Base-by-base conservation (phyloP, 1,140 invertebrate species). In the Centruroides sculpturatus region DNA sequence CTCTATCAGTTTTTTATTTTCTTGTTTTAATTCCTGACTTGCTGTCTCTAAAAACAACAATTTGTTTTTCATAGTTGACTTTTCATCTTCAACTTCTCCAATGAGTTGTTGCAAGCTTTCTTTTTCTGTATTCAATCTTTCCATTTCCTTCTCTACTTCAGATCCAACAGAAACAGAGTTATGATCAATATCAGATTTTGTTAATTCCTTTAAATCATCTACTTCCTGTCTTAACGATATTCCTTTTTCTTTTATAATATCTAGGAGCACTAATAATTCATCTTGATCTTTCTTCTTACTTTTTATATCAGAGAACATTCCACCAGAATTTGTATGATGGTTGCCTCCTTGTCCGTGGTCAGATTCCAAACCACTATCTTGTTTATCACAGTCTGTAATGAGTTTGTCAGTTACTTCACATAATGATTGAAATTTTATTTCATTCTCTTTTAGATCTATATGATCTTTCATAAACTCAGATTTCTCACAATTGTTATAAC, bases 331-430 rank as follows among this genome's bases (percentile, higher is more conserved):
- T 8, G 41, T 41, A 6, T 41, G 41, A 8, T 6, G 41, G 8
- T 41, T 41, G 41, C 5, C 41, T 11, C 56, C 52, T 48, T 63
- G 57, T 47, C 62, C 55, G 48, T 58, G 59, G 23, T 63, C 62
- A 4, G 62, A 63, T 53, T 63, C 62, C 41, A 63, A 59, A 3
- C 62, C 62, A 57, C 62, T 63, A 47, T 63, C 62, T 54, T 63
- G 62, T 50, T 63, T 63, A 57, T 63, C 62, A 50, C 57, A 59
- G 46, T 63, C 62, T 53, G 57, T 57, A 23, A 41, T 41, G 0
- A 41, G 41, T 41, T 41, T 41, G 8, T 41, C 41, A 41, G 5
- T 41, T 8, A 6, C 8, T 41, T 41, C 8, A 8, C 8, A 8
- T 41, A 41, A 41, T 41, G 41, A 41, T 41, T 41, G 41, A 41